Evolutionary conservation across 37 sponge, comb jelly and placozoan genomes (phyloP), one percentile per base, ranked within the genome.

Genomic region (Sycon ciliatum): DNA sequence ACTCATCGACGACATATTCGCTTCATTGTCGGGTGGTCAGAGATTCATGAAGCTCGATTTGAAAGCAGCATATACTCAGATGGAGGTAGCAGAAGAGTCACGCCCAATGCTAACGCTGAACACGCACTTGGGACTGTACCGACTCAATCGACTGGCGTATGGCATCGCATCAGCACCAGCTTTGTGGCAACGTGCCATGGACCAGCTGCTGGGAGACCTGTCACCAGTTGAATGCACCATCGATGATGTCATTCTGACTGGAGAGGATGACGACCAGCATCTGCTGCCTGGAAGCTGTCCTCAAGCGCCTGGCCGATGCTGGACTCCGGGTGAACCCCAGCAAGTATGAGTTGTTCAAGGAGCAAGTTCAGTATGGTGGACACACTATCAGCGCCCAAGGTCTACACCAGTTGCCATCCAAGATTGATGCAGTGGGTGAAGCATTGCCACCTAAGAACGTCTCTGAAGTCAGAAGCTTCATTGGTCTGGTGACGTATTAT

Each of bases 401-500:
- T 22, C 6, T 81, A 22, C 69, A 75, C 76, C 11, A 13, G 13
- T 13, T 18, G 49, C 13, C 9, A 42, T 18, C 13, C 13, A 42
- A 13, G 13, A 42, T 42, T 13, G 13, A 13, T 42, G 49, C 49
- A 18, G 13, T 42, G 9, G 9, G 13, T 42, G 13, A 42, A 42
- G 13, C 49, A 9, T 13, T 27, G 52, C n/a, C 27, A 16, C 83
- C 77, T 1, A 42, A 33, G 0, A 60, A 71, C 40, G 58, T 72
- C 3, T 40, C 34, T 24, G 62, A 77, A 60, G 39, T 77, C 0
- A 34, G 78, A 7, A 75, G 76, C 35, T 81, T 75, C 40, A 33
- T 81, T 33, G 81, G 76, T 7, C 49, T 81, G 34, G 3, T 69
- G 0, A 73, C 73, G 13, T 68, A 81, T 38, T 76, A 82, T 36